Percentiles rank a stretch among this genome's conserved stretches.
Evolutionary conservation across 2,113 vertebrate species (phyloP).

Genomic region (Oryzias curvinotus): DNA sequence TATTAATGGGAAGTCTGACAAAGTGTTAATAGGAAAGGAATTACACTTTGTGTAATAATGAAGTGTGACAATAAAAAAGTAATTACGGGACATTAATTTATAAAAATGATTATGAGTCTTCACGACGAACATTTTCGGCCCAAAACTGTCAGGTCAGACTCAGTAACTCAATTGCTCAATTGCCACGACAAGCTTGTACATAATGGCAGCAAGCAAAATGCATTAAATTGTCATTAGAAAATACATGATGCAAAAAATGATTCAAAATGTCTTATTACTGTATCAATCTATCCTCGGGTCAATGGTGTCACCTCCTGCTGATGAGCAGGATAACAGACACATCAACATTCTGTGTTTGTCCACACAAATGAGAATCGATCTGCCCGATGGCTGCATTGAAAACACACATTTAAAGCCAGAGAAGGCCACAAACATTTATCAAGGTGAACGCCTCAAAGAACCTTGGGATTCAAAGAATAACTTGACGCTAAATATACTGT

Average conservation of each 20-base stretch:
- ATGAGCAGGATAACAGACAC: conserved; percentile 14
- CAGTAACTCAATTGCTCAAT: background rate
- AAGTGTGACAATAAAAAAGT: conserved; percentile 1
- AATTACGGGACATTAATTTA: conserved; percentile 2
- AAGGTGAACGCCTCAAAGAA: conserved; percentile 7
- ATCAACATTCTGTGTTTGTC: conserved; percentile 8
- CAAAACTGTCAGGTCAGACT: background rate
- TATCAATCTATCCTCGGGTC: conserved; percentile 31
- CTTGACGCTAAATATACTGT: conserved; percentile 8
- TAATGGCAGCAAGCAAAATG: conserved; percentile 1
- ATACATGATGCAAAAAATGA: background rate
- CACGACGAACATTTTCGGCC: background rate
- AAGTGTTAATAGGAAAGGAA: background rate
- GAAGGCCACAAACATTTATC: conserved; percentile 22
- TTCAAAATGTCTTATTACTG: conserved; percentile 4
- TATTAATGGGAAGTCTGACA: background rate
- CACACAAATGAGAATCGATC: conserved; percentile 37
- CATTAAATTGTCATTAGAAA: background rate
- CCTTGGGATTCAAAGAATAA: conserved; percentile 15
- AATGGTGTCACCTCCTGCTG: conserved; percentile 31
- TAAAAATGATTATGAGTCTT: background rate
- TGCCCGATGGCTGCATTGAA: conserved; percentile 1
- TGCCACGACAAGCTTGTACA: background rate
- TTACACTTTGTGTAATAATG: conserved; percentile 18
- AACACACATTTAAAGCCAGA: conserved; percentile 4